Conservation (phyloP, 2,888 invertebrate genomes). For the Dilophus febrilis region DNA sequence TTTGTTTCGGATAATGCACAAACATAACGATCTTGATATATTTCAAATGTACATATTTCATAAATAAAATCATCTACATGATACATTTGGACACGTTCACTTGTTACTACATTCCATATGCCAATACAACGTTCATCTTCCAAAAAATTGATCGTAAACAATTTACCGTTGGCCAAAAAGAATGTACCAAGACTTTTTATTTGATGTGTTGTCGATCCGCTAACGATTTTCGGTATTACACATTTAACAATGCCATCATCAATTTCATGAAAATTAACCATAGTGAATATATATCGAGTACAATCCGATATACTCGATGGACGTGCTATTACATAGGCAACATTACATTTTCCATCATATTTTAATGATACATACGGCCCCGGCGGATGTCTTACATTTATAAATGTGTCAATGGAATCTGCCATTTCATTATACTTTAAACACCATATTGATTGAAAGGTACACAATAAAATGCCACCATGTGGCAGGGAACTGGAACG, state of each 20-base stretch:
- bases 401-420: too few species aligned
- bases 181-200: conserved; percentile 38
- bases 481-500: conserved; percentile 25
- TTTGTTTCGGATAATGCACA: conserved; percentile 49
- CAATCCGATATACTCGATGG: conserved; percentile 38
- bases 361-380: conserved; percentile 62
- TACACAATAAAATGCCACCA: conserved; percentile 54
- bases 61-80: conserved; percentile 47
- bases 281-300: conserved; percentile 38
- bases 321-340: conserved; percentile 52
- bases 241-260: conserved; percentile 36
- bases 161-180: too few species aligned
- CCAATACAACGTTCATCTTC: too few species aligned
- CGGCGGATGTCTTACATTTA: conserved; percentile 33
- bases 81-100: conserved; percentile 33
- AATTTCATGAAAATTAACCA: conserved; percentile 33
- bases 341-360: conserved; percentile 44
- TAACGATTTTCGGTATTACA: conserved; percentile 40
- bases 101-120: conserved; percentile 47
- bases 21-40: conserved; percentile 36
- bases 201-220: conserved; percentile 49
- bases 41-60: conserved; percentile 44
- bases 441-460: conserved; percentile 52
- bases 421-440: conserved; percentile 43
- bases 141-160: too few species aligned